Conservation (phyloP, 30 jellyfish, hydroid and myxozoan genomes). For the Rhopilema esculentum region DNA sequence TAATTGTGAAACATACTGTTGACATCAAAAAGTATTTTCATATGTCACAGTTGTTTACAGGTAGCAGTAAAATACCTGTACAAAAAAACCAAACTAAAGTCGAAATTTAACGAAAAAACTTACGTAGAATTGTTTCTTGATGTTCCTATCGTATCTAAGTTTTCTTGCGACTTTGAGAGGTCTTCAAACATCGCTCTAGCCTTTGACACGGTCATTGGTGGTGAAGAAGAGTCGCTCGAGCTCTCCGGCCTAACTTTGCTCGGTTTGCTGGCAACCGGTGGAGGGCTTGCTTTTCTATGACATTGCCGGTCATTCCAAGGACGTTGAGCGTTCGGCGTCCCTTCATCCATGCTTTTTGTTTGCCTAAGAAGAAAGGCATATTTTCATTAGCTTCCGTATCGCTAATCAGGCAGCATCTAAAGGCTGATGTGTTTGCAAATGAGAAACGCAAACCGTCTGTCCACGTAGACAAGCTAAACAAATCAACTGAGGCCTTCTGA, state of each 20-base stretch:
- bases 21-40: too few relatives aligned
- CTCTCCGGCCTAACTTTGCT: not conserved
- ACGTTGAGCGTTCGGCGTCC: slow-evolving; percentile 26
- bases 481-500: not conserved
- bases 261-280: slow-evolving; percentile 44
- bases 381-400: not conserved
- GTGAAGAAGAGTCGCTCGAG: not conserved
- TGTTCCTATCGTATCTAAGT: slow-evolving; percentile 15
- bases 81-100: not conserved
- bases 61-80: too few relatives aligned
- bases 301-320: slow-evolving; percentile 17
- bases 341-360: slow-evolving; percentile 60
- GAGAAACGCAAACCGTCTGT: not conserved
- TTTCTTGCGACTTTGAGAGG: slow-evolving; percentile 74
- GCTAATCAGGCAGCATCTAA: not conserved
- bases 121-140: slow-evolving; percentile 1
- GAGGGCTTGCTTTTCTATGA: slow-evolving; percentile 8
- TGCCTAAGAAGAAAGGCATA: slow-evolving; percentile 49
- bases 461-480: not conserved
- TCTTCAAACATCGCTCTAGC: slow-evolving; percentile 94
- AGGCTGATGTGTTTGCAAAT: not conserved
- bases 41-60: too few relatives aligned
- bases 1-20: too few relatives aligned
- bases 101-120: not conserved
- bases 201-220: slow-evolving; percentile 75